A percentile compares a stretch with the other conserved stretches of the same genome.
Evolutionary conservation across 2,888 invertebrate genomes (phyloP).

Genomic region (Leptinotarsa rubiginosa): DNA sequence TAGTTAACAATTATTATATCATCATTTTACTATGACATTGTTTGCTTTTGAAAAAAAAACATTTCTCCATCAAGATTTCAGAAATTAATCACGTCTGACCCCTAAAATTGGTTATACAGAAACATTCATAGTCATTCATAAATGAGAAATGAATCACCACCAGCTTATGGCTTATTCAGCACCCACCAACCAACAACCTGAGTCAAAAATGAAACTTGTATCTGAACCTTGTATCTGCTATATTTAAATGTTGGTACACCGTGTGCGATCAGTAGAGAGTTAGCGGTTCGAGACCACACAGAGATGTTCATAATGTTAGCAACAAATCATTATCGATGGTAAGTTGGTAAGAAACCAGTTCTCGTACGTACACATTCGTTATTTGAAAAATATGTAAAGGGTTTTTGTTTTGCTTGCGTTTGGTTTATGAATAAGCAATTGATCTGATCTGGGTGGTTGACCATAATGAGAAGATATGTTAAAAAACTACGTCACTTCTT

Average conservation of each 20-base stretch:
- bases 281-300: slow-evolving; percentile 57
- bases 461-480: slow-evolving; percentile 16
- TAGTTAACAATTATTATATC: too few relatives aligned
- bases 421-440: slow-evolving; percentile 26
- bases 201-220: slow-evolving; percentile 33
- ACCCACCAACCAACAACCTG: not conserved
- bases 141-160: not conserved
- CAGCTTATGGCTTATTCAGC: not conserved
- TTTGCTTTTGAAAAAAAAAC: too few relatives aligned
- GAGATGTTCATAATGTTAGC: slow-evolving; percentile 50
- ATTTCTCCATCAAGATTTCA: too few relatives aligned
- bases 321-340: slow-evolving; percentile 58
- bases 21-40: too few relatives aligned
- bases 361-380: slow-evolving; percentile 42
- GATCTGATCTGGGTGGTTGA: slow-evolving; percentile 33
- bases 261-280: slow-evolving; percentile 51
- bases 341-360: slow-evolving; percentile 52
- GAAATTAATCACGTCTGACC: too few relatives aligned
- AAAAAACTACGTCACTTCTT: slow-evolving; percentile 13
- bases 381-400: slow-evolving; percentile 46
- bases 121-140: too few relatives aligned
- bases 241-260: slow-evolving; percentile 55
- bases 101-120: too few relatives aligned
- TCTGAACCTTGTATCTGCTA: slow-evolving; percentile 53
- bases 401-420: slow-evolving; percentile 32